Conservation (phyloP, 2,888 invertebrate genomes). For the Trisateles emortualis region DNA sequence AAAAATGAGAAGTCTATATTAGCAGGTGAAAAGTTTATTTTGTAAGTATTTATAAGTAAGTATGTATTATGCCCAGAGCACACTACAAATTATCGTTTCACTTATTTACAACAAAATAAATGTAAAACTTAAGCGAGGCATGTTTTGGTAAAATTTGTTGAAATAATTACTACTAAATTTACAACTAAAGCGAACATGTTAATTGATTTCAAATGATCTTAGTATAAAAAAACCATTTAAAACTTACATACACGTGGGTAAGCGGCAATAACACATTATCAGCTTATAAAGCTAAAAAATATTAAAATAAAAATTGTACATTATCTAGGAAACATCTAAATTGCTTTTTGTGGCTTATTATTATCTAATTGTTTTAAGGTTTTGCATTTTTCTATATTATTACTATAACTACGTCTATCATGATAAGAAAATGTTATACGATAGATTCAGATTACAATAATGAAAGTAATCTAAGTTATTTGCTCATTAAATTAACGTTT, state of each 20-base stretch:
- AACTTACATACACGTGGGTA: slow-evolving; percentile 31
- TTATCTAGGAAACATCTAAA: slow-evolving; percentile 69
- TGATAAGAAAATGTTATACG: slow-evolving; percentile 50
- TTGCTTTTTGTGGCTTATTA: slow-evolving; percentile 65
- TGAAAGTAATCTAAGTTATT: slow-evolving; percentile 42
- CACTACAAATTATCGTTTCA: slow-evolving; percentile 71
- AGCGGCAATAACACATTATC: slow-evolving; percentile 38
- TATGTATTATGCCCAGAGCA: slow-evolving; percentile 82
- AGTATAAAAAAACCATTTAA: slow-evolving; percentile 18
- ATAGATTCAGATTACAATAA: slow-evolving; percentile 43
- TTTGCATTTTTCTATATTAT: slow-evolving; percentile 55
- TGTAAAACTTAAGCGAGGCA: slow-evolving; percentile 84
- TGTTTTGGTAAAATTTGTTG: slow-evolving; percentile 84
- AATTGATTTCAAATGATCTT: slow-evolving; percentile 32
- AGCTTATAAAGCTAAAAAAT: slow-evolving; percentile 46
- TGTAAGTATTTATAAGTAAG: slow-evolving; percentile 59
- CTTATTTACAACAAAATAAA: slow-evolving; percentile 75
- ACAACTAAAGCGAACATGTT: slow-evolving; percentile 56
- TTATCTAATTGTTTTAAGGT: slow-evolving; percentile 48
- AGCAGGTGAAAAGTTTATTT: slow-evolving; percentile 81
- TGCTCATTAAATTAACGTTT: slow-evolving; percentile 49
- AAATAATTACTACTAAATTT: slow-evolving; percentile 72
- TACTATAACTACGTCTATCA: slow-evolving; percentile 47
- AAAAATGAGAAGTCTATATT: slow-evolving; percentile 41
- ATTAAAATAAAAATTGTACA: slow-evolving; percentile 64